Percentiles rank a stretch among this genome's conserved stretches.
phyloP scores from a whole-genome alignment of 2,888 invertebrate genomes.

The Drosophila eohydei region DNA sequence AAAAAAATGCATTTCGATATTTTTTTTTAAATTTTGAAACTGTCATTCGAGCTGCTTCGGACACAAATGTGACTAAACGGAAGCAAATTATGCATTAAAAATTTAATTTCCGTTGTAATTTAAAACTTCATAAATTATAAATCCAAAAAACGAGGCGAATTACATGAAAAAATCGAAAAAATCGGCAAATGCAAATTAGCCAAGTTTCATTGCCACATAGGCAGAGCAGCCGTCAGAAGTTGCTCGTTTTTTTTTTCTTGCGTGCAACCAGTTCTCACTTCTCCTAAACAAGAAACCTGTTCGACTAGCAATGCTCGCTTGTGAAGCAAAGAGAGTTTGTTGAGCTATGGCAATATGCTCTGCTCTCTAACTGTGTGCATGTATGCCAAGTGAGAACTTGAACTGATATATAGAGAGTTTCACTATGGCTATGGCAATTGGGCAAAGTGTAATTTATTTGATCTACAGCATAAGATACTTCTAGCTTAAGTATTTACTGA shows the following conservation, averaged over 20 bases:
- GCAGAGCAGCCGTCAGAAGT: not conserved
- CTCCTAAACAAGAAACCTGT: slow-evolving; percentile 25
- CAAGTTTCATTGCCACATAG: not conserved
- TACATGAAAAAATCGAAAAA: not conserved
- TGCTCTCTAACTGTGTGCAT: not conserved
- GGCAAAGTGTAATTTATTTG: too few species aligned
- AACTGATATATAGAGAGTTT: too few species aligned
- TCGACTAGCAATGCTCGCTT: not conserved
- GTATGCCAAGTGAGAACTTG: not conserved
- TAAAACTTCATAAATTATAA: slow-evolving; percentile 20
- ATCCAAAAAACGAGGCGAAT: not conserved
- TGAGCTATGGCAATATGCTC: not conserved
- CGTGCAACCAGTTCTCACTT: not conserved
- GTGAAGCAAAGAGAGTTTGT: not conserved
- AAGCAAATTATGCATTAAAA: slow-evolving; percentile 56
- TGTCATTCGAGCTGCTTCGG: slow-evolving; percentile 3
- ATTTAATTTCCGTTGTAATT: slow-evolving; percentile 54
- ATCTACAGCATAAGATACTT: too few species aligned
- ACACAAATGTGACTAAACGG: slow-evolving; percentile 39
- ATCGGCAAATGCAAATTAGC: not conserved
- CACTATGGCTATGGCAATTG: too few species aligned
- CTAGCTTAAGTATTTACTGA: too few species aligned
- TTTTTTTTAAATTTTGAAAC: not conserved
- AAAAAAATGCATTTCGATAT: not conserved
- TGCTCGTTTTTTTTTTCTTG: not conserved